Evolutionary conservation across 2,797 vertebrate species (phyloP).

Genomic region (Sebastolobus alascanus): DNA sequence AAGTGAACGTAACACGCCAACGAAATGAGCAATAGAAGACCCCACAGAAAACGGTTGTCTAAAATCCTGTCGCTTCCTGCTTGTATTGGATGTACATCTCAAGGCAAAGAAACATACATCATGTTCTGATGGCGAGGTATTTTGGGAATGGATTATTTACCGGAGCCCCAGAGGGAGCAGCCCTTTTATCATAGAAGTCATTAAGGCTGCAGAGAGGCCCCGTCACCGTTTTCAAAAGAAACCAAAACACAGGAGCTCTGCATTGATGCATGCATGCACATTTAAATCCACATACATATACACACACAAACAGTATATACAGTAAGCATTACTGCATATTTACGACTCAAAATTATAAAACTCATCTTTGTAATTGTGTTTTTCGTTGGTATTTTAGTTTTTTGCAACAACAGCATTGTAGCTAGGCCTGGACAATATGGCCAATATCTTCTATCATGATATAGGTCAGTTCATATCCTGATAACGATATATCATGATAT

Average conservation of each 20-base stretch:
- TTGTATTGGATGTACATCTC: slow-evolving; percentile 67
- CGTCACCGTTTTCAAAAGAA: slow-evolving; percentile 59
- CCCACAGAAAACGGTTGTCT: slow-evolving; percentile 52
- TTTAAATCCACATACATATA: slow-evolving; percentile 29
- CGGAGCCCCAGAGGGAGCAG: slow-evolving; percentile 63
- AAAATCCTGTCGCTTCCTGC: slow-evolving; percentile 62
- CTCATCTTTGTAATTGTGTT: slow-evolving; percentile 14
- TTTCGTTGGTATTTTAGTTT: slow-evolving; percentile 21
- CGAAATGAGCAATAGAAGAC: slow-evolving; percentile 15
- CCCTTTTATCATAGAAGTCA: slow-evolving; percentile 70
- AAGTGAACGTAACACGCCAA: slow-evolving; percentile 13
- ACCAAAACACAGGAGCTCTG: slow-evolving; percentile 50
- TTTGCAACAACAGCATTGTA: neutral
- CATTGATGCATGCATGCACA: slow-evolving; percentile 31
- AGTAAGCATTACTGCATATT: slow-evolving; percentile 14
- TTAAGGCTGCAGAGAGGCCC: slow-evolving; percentile 63
- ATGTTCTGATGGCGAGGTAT: slow-evolving; percentile 64
- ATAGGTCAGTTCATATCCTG: no score
- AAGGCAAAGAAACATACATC: slow-evolving; percentile 68
- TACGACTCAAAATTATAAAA: slow-evolving; percentile 19
- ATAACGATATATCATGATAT: no score
- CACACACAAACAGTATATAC: slow-evolving; percentile 13
- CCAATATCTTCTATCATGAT: neutral
- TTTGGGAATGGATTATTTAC: slow-evolving; percentile 68
- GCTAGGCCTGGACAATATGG: no score